These are phyloP conservation scores for Xenopus petersii DNA, from an alignment of 2,797 vertebrate species.

Conservation along the genomic window DNA sequence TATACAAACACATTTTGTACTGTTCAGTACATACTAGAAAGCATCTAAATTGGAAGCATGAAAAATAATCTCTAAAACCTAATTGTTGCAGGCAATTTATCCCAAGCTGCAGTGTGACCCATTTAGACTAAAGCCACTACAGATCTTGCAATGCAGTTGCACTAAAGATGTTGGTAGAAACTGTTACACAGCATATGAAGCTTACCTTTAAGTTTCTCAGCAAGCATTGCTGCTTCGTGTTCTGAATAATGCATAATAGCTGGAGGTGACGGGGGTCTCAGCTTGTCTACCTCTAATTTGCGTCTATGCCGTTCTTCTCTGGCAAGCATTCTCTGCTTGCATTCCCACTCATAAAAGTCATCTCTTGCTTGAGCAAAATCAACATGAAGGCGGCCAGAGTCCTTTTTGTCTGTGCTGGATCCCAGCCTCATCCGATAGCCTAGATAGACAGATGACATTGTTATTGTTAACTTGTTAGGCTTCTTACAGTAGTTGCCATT, in stretches of 20 bases:
- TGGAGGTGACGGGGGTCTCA: conserved; percentile 72
- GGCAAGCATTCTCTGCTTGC: conserved; percentile 74
- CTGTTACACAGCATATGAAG: neutral
- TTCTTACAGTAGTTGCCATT: no score
- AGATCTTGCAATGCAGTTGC: no score
- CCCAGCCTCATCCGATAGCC: conserved; percentile 79
- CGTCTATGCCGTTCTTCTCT: conserved; percentile 75
- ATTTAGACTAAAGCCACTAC: no score
- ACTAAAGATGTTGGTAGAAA: no score
- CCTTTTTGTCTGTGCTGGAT: conserved; percentile 79
- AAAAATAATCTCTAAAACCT: no score
- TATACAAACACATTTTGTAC: no score
- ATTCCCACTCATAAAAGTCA: conserved; percentile 81
- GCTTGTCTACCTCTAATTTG: conserved; percentile 73
- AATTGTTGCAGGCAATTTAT: no score
- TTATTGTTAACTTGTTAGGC: no score
- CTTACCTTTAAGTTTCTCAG: conserved; percentile 78
- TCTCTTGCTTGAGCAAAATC: conserved; percentile 79
- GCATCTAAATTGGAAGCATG: no score
- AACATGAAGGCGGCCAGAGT: conserved; percentile 77
- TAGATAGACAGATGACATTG: conserved; percentile 57
- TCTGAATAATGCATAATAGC: conserved; percentile 79
- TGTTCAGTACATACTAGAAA: no score
- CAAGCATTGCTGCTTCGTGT: conserved; percentile 72
- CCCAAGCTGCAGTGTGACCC: no score